Percentiles rank a stretch among this genome's conserved stretches.
Evolutionary conservation across 2,113 vertebrate genomes (phyloP).

Genomic region (Pungitius pungitius): DNA sequence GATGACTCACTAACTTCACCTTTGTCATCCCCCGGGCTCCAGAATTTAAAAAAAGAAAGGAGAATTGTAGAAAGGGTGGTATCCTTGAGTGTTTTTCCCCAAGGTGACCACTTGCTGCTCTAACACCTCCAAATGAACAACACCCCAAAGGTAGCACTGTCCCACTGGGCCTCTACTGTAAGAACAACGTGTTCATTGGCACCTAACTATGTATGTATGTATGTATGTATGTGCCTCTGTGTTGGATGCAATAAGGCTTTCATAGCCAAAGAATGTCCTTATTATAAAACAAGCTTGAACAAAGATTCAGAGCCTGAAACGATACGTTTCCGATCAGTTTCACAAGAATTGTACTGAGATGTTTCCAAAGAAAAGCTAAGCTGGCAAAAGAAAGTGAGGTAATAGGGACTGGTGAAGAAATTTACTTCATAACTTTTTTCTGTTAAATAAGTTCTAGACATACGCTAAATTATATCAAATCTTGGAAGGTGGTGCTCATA

Average conservation of each 20-base stretch:
- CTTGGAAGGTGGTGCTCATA: slow-evolving; percentile 19
- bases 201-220: too few species aligned
- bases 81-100: not conserved
- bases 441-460: slow-evolving; percentile 11
- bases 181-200: slow-evolving; percentile 42
- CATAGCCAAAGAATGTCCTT: slow-evolving; percentile 49
- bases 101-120: slow-evolving; percentile 1
- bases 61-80: slow-evolving; percentile 3
- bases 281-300: slow-evolving; percentile 32
- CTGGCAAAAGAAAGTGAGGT: not conserved
- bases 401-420: slow-evolving; percentile 27
- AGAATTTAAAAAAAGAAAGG: slow-evolving; percentile 9
- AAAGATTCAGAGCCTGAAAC: slow-evolving; percentile 29
- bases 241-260: slow-evolving; percentile 3
- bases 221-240: slow-evolving; percentile 17
- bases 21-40: slow-evolving; percentile 8
- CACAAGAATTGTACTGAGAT: not conserved
- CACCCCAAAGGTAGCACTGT: slow-evolving; percentile 58
- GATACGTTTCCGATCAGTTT: slow-evolving; percentile 5
- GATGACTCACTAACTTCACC: not conserved
- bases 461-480: slow-evolving; percentile 28
- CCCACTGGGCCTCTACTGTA: slow-evolving; percentile 20
- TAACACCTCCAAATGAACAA: slow-evolving; percentile 22
- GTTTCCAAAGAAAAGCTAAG: slow-evolving; percentile 31
- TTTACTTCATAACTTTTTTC: slow-evolving; percentile 18